Conservation (phyloP, 2,797 vertebrate species). For the Mallotus villosus region DNA sequence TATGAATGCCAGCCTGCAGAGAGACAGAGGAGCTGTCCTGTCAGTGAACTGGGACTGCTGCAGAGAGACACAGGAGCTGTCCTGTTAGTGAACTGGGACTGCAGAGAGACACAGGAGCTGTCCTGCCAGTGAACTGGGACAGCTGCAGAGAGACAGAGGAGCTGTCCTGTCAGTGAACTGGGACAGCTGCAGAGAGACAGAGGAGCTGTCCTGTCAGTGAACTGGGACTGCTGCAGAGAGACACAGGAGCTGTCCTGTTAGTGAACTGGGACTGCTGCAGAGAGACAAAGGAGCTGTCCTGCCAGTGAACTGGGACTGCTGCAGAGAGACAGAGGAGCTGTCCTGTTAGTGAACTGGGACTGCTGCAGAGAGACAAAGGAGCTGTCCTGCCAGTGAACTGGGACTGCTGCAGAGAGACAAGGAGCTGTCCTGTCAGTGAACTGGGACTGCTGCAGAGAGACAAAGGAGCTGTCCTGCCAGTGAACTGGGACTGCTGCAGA, state of each 20-base stretch:
- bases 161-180: not conserved
- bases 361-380: not conserved
- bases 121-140: constrained; percentile 2
- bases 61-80: not conserved
- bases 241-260: not conserved
- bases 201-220: not conserved
- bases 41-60: constrained; percentile 18
- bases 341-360: constrained; percentile 1
- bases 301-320: not conserved
- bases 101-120: not conserved
- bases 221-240: not conserved
- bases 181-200: not conserved
- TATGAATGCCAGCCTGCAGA: not conserved
- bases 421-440: not conserved
- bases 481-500: constrained; percentile 8
- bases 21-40: not conserved
- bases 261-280: constrained; percentile 4
- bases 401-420: not conserved
- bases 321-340: not conserved
- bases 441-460: not conserved
- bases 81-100: not conserved
- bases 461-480: not conserved
- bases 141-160: not conserved
- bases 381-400: not conserved
- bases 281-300: not conserved